Evolutionary conservation across 2,797 vertebrate species (phyloP), one percentile per base, ranked within the genome.

Genomic region (Characodon lateralis): DNA sequence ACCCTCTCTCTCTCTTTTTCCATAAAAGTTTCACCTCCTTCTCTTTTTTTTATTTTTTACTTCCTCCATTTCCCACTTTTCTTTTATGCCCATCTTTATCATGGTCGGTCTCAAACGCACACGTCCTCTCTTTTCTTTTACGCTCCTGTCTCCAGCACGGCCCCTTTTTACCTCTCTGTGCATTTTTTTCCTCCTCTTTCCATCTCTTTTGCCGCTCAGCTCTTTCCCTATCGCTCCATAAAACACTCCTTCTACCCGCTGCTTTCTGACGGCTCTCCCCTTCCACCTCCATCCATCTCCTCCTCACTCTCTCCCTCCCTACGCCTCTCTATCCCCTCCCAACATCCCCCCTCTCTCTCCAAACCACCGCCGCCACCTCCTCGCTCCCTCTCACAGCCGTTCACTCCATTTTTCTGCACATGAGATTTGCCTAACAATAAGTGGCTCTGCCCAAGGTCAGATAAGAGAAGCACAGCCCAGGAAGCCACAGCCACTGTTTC

Each of bases 351-450:
- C 66, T 53, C 16, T 22, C 68, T 48, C 51, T 18, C 43, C 75
- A 53, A 24, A 59, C 78, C 3, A 65, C 50, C 22, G 3, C 68
- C 59, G 13, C 69, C 89, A 55, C 84, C 84, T 69, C 77, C 88
- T 82, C 88, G 35, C 86, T 87, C 87, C 73, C 85, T 87, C 88
- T 89, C 91, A 86, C 91, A 88, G 89, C 88, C 90, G 85, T 82
- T 89, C 89, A 84, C 94, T 93, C 88, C 90, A 89, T 94, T 94
- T 94, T 92, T 90, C 91, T 91, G 92, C 94, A 93, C 93, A 94
- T 94, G 95, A 95, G 95, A 96, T 96, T 96, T 96, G 95, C 95
- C 94, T 96, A 96, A 96, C 95, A 96, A 96, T 96, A 95, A 94
- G 95, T 92, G 94, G 91, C 91, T 96, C 95, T 96, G 95, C 95